phyloP scores from a whole-genome alignment of 53 echinoderm and acorn worm genomes.

The Zoroaster sp. region DNA sequence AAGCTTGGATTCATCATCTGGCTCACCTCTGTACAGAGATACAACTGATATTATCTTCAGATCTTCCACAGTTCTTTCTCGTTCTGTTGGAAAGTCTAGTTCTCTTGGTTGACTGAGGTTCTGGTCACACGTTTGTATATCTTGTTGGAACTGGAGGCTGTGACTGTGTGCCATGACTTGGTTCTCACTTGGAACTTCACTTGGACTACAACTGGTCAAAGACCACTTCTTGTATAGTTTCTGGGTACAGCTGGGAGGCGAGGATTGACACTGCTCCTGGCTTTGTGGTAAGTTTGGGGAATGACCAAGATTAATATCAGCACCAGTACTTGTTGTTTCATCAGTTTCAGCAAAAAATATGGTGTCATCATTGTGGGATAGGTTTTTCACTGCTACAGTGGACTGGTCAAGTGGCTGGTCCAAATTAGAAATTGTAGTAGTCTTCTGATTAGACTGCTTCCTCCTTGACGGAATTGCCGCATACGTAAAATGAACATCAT shows the following conservation, averaged over 20 bases:
- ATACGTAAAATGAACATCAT: neutral
- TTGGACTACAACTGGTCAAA: too few relatives aligned
- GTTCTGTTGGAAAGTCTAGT: neutral
- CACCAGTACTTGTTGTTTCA: too few relatives aligned
- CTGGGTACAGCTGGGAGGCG: too few relatives aligned
- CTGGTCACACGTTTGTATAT: neutral
- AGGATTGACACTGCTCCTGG: too few relatives aligned
- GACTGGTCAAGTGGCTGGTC: neutral
- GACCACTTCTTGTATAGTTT: too few relatives aligned
- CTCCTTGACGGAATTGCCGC: neutral
- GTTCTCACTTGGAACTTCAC: too few relatives aligned
- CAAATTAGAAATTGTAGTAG: too few relatives aligned
- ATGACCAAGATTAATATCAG: too few relatives aligned
- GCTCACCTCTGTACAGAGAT: neutral
- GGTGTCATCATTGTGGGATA: neutral
- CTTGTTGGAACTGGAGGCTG: neutral
- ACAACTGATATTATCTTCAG: slow-evolving; percentile 29
- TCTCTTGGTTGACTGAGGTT: neutral
- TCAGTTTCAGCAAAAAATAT: neutral
- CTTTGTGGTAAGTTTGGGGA: too few relatives aligned
- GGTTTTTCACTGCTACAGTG: too few relatives aligned
- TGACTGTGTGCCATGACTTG: neutral
- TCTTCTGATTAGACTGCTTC: neutral
- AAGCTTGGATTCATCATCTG: neutral
- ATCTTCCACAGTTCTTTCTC: slow-evolving; percentile 38